Evolutionary conservation across 2,113 vertebrate species (phyloP), one percentile per base, ranked within the genome.

Genomic region (Girardinichthys multiradiatus): DNA sequence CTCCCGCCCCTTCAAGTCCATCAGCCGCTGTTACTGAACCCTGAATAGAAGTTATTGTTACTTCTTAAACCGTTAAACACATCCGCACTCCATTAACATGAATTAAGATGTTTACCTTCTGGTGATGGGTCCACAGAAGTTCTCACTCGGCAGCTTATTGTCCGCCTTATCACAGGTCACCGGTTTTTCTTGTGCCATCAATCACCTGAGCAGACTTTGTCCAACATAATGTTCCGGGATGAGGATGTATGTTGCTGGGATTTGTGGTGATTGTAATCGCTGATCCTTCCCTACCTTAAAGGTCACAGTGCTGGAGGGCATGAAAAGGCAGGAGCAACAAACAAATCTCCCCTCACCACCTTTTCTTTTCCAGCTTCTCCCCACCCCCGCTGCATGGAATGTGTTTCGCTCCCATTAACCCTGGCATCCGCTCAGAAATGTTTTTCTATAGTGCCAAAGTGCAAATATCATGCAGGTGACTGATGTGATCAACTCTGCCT

Each of bases 41-140:
- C 60, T 85, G 74, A 84, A 78, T 9, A 74, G 57, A 42, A 69
- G 72, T 68, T 78, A 77, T 78, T 79, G 72, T 86, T 76, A 27
- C 82, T 85, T 90, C 72, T 69, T 9, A 30, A 72, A 64, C 27
- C 21, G 9, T 27, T 70, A 42, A 28, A 77, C 81, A 77, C 81
- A 82, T 87, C 89, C 69, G 39, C 73, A 68, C 42, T 72, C 82
- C 83, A 82, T 89, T 83, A 84, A 35, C 70, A 33, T 29, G 77
- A 85, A 82, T 79, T 71, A 78, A 79, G 79, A 78, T 83, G 90
- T 90, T 87, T 82, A 84, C 76, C 45, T 73, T 83, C 27, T 2
- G 33, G 67, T 78, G 82, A 80, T 58, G 58, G 24, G 70, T 78
- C 31, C 33, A 59, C 67, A 17, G 72, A 39, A 66, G 70, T 64